Evolutionary conservation across 2,888 invertebrate genomes (phyloP), one percentile per base, ranked within the genome.

Genomic region (Lasioglossum pauxillum): DNA sequence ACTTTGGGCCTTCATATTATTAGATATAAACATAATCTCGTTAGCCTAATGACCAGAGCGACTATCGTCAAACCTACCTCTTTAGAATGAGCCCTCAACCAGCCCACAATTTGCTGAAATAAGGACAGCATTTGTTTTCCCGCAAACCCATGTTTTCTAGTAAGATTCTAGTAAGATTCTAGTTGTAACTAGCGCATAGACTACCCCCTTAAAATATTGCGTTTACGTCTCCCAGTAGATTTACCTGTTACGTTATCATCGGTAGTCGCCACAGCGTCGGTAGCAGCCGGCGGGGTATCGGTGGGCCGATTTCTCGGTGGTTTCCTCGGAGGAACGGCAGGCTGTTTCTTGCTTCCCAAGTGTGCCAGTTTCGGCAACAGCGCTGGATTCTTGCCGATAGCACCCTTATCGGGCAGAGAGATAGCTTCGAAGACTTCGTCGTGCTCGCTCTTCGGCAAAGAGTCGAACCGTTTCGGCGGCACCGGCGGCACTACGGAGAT

Each of bases 401-500:
- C n/a, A 1, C 69, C 71, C 19, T 83, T 76, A 7, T 89, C 85
- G 4, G 85, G 64, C 35, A 87, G 86, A 31, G 93, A 91, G 10
- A 92, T 82, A 80, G 91, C 89, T 74, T 94, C 94, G 0, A 85
- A 5, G 5, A 94, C 93, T 35, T 94, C 92, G 80, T 93, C 92
- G 91, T 95, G 95, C 73, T 96, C 96, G 86, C 95, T 95, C 83
- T 95, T 95, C 0, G 96, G 95, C 1, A 97, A 95, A n/a, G 97
- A 97, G 92, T 97, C 97, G 86, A 96, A 96, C 84, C 97, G 95
- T 88, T 96, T 96, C 5, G 96, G 97, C 5, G 97, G 97, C 27
- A 96, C 96, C 0, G 97, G 97, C 0, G 97, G 97, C 77, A 96
- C 96, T 75, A 95, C 94, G 23, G 69, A 81, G 8, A 87, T 83